A percentile compares a stretch with the other conserved stretches of the same genome.
Evolutionary conservation across 1,140 invertebrate genomes (phyloP).

Genomic region (Drosophila subpulchrella): DNA sequence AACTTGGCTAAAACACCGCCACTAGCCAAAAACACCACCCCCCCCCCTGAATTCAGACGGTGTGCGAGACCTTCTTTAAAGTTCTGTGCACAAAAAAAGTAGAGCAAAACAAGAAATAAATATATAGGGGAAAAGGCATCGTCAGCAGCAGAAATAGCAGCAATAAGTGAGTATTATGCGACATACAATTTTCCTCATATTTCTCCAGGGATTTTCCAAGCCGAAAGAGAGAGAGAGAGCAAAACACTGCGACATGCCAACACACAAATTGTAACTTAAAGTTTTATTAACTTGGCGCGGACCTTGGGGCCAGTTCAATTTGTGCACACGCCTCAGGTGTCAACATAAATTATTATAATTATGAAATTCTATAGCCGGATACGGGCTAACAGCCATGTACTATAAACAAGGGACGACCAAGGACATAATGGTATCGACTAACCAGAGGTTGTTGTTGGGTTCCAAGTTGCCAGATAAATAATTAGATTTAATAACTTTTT

Average conservation of each 20-base stretch:
- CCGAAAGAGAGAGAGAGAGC: not conserved
- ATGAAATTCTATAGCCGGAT: constrained; percentile 66
- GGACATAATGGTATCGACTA: constrained; percentile 14
- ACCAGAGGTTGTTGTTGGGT: not conserved
- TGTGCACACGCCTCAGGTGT: constrained; percentile 75
- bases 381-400: constrained; percentile 4
- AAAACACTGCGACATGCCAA: not conserved
- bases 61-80: constrained; percentile 33
- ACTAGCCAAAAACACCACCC: not conserved
- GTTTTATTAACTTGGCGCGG: constrained; percentile 58
- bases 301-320: constrained; percentile 51
- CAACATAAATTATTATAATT: constrained; percentile 81
- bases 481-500: too few relatives aligned
- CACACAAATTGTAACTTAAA: constrained; percentile 60
- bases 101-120: constrained; percentile 11
- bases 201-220: constrained; percentile 46
- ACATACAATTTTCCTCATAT: constrained; percentile 46
- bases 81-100: constrained; percentile 19
- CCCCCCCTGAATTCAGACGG: not conserved
- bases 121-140: constrained; percentile 17
- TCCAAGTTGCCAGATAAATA: not conserved
- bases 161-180: constrained; percentile 52
- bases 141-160: constrained; percentile 38
- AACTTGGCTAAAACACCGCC: constrained; percentile 35
- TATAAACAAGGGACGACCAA: constrained; percentile 13